phyloP scores from a whole-genome alignment of 2,113 vertebrate species.

The Chloroceryle aenea region DNA sequence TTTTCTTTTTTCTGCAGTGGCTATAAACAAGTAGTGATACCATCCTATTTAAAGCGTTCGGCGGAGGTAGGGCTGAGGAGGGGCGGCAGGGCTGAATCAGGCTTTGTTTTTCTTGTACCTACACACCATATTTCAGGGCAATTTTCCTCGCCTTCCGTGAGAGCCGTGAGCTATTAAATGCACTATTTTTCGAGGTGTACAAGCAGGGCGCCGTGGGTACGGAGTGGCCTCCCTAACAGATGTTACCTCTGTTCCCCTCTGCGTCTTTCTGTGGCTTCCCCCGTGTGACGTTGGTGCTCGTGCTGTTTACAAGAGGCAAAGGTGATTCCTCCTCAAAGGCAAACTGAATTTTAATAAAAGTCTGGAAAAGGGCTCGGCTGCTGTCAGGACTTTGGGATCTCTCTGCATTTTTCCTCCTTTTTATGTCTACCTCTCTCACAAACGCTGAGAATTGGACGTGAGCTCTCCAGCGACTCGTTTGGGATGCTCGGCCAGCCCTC shows the following conservation, averaged over 20 bases:
- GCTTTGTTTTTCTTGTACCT: neutral
- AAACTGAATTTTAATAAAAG: neutral
- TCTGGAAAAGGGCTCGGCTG: neutral
- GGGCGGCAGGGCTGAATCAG: neutral
- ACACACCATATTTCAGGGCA: neutral
- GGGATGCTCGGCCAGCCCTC: neutral
- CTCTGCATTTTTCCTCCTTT: neutral
- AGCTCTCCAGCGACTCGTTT: neutral
- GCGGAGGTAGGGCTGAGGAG: slow-evolving; percentile 17
- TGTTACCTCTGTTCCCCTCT: neutral
- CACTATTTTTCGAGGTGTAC: neutral
- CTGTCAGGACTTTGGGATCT: neutral
- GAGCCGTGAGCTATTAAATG: neutral
- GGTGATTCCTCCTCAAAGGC: neutral
- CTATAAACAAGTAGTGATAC: slow-evolving; percentile 49
- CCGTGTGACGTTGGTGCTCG: neutral
- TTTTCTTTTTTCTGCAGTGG: neutral
- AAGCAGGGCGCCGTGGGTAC: neutral
- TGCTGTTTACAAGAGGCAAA: neutral
- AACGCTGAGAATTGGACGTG: neutral
- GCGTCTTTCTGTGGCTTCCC: neutral
- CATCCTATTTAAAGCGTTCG: slow-evolving; percentile 11
- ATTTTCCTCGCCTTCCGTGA: neutral
- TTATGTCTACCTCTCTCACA: neutral
- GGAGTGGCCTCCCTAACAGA: neutral